phyloP scores from a whole-genome alignment of 1,140 invertebrate genomes.

The Achatina immaculata region DNA sequence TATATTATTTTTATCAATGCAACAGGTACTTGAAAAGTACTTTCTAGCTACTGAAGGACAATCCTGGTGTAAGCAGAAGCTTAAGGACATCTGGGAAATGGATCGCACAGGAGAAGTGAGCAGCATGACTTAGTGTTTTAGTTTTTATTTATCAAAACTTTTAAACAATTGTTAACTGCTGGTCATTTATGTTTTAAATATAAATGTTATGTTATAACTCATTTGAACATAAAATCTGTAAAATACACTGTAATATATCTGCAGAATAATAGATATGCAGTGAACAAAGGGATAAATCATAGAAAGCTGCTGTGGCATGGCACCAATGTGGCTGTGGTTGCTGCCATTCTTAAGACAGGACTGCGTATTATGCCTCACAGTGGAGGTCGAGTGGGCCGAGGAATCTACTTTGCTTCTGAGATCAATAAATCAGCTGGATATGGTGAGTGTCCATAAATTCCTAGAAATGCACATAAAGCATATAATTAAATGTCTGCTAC shows the following conservation, averaged over 20 bases:
- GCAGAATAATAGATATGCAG: slow-evolving; percentile 58
- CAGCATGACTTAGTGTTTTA: not conserved
- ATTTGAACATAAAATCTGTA: not conserved
- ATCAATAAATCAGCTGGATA: slow-evolving; percentile 70
- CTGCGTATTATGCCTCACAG: slow-evolving; percentile 74
- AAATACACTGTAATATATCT: slow-evolving; percentile 25
- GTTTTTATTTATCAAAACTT: not conserved
- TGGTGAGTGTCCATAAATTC: slow-evolving; percentile 54
- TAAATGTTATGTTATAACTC: not conserved
- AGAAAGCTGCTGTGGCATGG: slow-evolving; percentile 74
- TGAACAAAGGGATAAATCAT: slow-evolving; percentile 64
- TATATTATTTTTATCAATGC: too few relatives aligned
- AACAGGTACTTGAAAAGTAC: slow-evolving; percentile 69
- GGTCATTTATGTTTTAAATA: not conserved
- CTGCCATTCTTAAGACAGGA: slow-evolving; percentile 73
- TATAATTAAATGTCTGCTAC: too few relatives aligned
- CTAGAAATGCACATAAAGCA: too few relatives aligned
- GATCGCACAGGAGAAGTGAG: slow-evolving; percentile 67
- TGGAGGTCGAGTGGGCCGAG: slow-evolving; percentile 72
- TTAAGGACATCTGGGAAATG: slow-evolving; percentile 70
- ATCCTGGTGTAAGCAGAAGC: slow-evolving; percentile 52
- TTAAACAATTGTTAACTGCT: not conserved
- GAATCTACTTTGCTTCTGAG: slow-evolving; percentile 74
- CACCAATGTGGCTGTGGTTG: slow-evolving; percentile 73
- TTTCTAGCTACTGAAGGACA: slow-evolving; percentile 56